These are phyloP conservation scores for Sericinus montela DNA, from an alignment of 2,888 invertebrate genomes.

Conservation along the genomic window DNA sequence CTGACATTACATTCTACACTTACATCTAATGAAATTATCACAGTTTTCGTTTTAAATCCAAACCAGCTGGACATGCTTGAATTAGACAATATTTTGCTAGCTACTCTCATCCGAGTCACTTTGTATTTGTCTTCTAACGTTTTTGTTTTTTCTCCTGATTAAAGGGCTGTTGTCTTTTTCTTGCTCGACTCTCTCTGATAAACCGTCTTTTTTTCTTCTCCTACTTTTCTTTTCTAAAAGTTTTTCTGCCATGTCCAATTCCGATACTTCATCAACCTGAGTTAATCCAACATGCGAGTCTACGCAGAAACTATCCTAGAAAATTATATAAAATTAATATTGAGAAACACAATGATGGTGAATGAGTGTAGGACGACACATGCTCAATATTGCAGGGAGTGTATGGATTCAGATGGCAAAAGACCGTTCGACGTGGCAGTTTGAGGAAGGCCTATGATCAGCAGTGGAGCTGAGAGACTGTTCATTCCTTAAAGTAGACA, in stretches of 20 bases:
- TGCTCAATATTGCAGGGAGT: too few relatives aligned
- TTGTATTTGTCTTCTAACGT: conserved; percentile 46
- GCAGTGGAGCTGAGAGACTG: too few relatives aligned
- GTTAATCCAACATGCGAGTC: conserved; percentile 77
- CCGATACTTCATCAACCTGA: conserved; percentile 67
- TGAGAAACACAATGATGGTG: too few relatives aligned
- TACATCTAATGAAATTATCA: conserved; percentile 35
- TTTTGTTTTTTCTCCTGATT: conserved; percentile 44
- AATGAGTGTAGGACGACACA: too few relatives aligned
- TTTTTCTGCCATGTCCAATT: conserved; percentile 82
- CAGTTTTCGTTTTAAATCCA: conserved; percentile 31
- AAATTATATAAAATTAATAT: conserved; percentile 24
- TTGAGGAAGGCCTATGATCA: too few relatives aligned
- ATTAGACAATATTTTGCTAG: conserved; percentile 23
- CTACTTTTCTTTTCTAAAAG: conserved; percentile 56
- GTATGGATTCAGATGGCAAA: too few relatives aligned
- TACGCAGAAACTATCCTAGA: conserved; percentile 83
- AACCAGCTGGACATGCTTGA: conserved; percentile 24
- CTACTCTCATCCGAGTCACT: conserved; percentile 69
- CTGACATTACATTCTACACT: background rate
- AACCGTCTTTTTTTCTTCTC: conserved; percentile 34
- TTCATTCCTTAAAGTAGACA: too few relatives aligned
- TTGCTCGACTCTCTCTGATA: background rate
- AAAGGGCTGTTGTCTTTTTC: conserved; percentile 51
- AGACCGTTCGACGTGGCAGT: too few relatives aligned